Conservation (phyloP, 2,888 invertebrate genomes). For the Parnassius smintheus region DNA sequence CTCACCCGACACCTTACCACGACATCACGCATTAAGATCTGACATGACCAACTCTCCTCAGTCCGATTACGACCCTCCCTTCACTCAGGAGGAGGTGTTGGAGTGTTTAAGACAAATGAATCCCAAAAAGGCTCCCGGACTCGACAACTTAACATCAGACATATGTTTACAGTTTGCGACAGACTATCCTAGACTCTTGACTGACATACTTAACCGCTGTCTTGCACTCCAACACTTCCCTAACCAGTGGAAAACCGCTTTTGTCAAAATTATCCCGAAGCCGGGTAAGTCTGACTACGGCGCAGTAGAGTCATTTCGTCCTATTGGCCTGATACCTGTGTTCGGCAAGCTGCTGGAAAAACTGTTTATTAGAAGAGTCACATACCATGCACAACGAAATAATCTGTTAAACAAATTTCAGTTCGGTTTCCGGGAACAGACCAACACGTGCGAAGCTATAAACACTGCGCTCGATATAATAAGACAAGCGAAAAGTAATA, state of each 20-base stretch:
- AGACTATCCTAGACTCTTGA: not conserved
- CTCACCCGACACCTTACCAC: too few species aligned
- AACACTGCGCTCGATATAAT: not conserved
- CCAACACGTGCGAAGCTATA: not conserved
- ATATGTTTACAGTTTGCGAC: not conserved
- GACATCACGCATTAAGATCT: too few species aligned
- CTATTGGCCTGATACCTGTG: not conserved
- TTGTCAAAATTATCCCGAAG: too few species aligned
- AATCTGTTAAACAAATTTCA: not conserved
- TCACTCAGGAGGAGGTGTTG: too few species aligned
- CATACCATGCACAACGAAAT: not conserved
- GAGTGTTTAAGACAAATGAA: constrained; percentile 28
- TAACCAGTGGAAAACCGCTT: too few species aligned
- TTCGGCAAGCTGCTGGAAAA: not conserved
- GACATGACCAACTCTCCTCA: not conserved
- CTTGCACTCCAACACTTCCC: too few species aligned
- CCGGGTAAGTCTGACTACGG: not conserved
- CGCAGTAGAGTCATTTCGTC: not conserved
- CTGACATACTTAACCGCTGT: too few species aligned
- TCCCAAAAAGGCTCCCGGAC: constrained; percentile 33
- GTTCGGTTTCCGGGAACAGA: not conserved
- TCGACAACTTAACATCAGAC: constrained; percentile 24
- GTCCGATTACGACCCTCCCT: constrained; percentile 15
- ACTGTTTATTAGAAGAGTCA: not conserved
- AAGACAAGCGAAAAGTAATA: too few species aligned